Base-by-base conservation (phyloP, 2,113 vertebrate species). In the Emydocephalus ijimae region DNA sequence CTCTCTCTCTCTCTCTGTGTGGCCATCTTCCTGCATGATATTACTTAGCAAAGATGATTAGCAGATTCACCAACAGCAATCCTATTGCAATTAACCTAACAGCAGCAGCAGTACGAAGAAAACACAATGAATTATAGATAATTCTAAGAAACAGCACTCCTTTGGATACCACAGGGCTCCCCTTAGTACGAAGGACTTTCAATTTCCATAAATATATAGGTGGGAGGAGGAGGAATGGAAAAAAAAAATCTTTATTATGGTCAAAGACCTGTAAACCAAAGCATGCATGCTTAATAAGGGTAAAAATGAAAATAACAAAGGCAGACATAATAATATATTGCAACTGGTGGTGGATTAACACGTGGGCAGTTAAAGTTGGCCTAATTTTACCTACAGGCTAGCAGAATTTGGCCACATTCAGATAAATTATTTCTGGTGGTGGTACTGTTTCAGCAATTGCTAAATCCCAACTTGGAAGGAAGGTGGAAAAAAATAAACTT, bases 81-180 rank as follows among this genome's bases (percentile, higher is more conserved):
- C 97, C 97, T 98, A 98, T 98, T 98, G 98, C 98, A 98, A 97
- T 97, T 99, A 98, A 99, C 98, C 97, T 99, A 98, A 99, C 74
- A 81, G 74, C 74, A 43, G 34, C 74, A 98, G 98, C 97, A 98
- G 97, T 98, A 98, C 98, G 98, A 98, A 98, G 18, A 96, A 98
- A 96, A 97, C 96, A 95, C 95, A 97, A 97, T 98, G 98, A 97
- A 98, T 98, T 98, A 98, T 97, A 98, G 97, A 98, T 98, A 97
- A 97, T 98, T 97, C 97, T 96, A 94, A 97, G 96, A 96, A 96
- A 96, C 93, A 95, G 91, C 91, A 95, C 97, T 97, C 97, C 92
- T 93, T 95, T 93, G 96, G 97, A 96, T 96, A 96, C 94, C 95
- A 97, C 97, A 96, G 96, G 97, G 97, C 96, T 98, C 97, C 94